Conservation (phyloP, 2,113 vertebrate genomes). For the Anguilla japonica region DNA sequence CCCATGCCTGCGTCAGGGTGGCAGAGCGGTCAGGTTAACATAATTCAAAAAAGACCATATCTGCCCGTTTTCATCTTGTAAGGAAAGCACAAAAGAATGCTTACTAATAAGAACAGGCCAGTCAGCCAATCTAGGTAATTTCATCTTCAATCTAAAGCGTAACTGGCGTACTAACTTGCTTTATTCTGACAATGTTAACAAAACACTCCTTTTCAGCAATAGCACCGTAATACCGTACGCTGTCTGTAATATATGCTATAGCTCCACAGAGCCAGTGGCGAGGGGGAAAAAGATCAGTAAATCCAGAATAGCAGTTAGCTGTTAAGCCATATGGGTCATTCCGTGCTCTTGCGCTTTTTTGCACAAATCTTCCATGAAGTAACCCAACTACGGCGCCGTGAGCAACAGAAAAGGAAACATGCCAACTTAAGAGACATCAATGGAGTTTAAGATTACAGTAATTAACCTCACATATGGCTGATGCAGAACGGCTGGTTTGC, state of each 20-base stretch:
- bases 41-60: too few species aligned
- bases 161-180: too few species aligned
- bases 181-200: too few species aligned
- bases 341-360: neutral
- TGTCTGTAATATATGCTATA: neutral
- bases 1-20: too few species aligned
- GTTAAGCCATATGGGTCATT: neutral
- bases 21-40: too few species aligned
- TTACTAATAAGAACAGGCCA: too few species aligned
- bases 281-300: neutral
- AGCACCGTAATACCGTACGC: neutral
- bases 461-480: constrained; percentile 9
- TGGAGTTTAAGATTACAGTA: constrained; percentile 9
- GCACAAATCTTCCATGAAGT: neutral
- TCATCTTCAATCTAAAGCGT: too few species aligned
- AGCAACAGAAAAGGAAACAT: constrained; percentile 2
- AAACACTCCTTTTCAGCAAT: neutral
- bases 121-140: too few species aligned
- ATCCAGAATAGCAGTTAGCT: neutral
- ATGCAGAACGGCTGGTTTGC: constrained; percentile 1
- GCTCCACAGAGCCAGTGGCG: neutral
- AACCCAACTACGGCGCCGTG: neutral
- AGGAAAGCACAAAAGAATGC: too few species aligned
- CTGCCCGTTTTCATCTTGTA: too few species aligned
- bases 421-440: constrained; percentile 2